Base-by-base conservation (phyloP, 2,113 vertebrate species). In the Potamarius usumacintae region DNA sequence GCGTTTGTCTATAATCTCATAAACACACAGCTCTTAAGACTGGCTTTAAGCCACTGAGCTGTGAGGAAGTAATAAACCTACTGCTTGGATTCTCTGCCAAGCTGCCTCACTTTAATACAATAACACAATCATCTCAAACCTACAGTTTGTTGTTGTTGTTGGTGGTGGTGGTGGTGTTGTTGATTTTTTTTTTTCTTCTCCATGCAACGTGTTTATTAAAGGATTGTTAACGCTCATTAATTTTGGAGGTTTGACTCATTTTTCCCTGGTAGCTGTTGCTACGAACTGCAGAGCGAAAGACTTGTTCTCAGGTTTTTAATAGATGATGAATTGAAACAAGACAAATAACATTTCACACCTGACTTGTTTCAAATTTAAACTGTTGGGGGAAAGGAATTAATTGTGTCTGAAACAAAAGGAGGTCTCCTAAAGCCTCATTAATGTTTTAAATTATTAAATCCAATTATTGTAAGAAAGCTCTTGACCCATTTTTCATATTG, bases 391-490 rank as follows among this genome's bases (percentile, higher is more conserved):
- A 90, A 93, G 93, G 90, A 95, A 94, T 94, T 93, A 94, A 92
- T 93, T 80, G 48, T 48, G 87, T 92, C 80, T 50, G 91, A 93
- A 93, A 94, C 91, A 93, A 94, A 92, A 91, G 87, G 92, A 94
- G 78, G 76, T 92, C 91, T 93, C 83, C 89, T 88, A 85, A 89
- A 82, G 71, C 90, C 90, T 91, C 93, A 95, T 95, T 95, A 94
- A 95, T 94, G 91, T 85, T 91, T 92, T 94, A 90, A 94, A 95
- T 95, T 94, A 94, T 95, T 95, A 94, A 95, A 95, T 93, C 90
- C 93, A 95, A 94, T 95, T 94, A 95, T 94, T 92, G 88, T 88
- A 92, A 87, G 86, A 92, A 86, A 74, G 89, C 92, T 92, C 55
- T 57, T 95, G 94, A 95, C 95, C 94, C 88, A 95, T 93, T 94